phyloP scores from a whole-genome alignment of 2,888 invertebrate species.

The Xanthorhoe designata region DNA sequence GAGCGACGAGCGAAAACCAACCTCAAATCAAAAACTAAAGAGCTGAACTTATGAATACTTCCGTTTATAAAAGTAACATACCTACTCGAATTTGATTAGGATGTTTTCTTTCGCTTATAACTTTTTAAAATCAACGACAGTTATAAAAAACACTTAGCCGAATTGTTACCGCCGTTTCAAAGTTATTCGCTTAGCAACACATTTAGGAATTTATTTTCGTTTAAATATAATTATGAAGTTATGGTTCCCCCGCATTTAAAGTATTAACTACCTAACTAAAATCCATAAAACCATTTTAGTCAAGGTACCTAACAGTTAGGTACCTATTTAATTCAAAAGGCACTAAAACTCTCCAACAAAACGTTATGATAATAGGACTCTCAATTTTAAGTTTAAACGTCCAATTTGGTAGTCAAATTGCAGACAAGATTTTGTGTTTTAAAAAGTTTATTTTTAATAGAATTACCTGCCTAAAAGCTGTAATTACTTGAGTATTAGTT shows the following conservation, averaged over 20 bases:
- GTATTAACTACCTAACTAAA: neutral
- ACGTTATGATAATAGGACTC: slow-evolving; percentile 17
- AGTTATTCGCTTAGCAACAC: no score
- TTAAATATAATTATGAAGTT: no score
- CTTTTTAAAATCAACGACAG: no score
- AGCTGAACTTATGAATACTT: no score
- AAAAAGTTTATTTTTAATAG: neutral
- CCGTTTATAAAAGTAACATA: no score
- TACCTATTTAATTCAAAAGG: slow-evolving; percentile 6
- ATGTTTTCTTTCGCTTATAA: no score
- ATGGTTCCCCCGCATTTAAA: neutral
- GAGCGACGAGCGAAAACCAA: no score
- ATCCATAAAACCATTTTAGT: neutral
- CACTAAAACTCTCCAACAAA: slow-evolving; percentile 12
- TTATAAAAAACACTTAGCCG: no score
- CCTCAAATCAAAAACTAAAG: no score
- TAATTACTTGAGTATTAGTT: neutral
- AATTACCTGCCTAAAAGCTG: neutral
- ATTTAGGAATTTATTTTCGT: no score
- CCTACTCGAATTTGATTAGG: no score
- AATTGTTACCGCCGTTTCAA: no score
- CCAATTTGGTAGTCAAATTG: slow-evolving; percentile 29
- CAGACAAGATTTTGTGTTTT: slow-evolving; percentile 13
- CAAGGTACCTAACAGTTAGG: neutral
- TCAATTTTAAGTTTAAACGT: slow-evolving; percentile 16